Evolutionary conservation across 1,140 invertebrate species (phyloP), one percentile per base, ranked within the genome.

Genomic region (Drosophila punjabiensis): DNA sequence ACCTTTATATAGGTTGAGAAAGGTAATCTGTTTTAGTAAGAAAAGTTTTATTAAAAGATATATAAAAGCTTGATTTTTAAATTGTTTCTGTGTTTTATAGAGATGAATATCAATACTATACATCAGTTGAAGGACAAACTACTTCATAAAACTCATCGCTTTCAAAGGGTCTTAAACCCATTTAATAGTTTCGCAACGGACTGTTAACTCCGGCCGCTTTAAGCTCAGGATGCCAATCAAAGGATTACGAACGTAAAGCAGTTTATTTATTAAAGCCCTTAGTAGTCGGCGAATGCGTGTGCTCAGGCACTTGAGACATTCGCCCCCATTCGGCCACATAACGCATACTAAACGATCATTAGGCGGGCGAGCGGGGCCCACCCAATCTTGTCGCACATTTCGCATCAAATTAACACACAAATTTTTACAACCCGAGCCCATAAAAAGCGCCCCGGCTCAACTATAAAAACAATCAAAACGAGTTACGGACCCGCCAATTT

Each of bases 381-480:
- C 43, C 64, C 64, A 53, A 78, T 65, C 85, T 71, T 89, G 74
- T 88, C 85, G 85, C 82, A 53, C 73, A 77, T 89, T 89, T 88
- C 79, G 77, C 86, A 86, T 82, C 86, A 82, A 82, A 82, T 90
- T 90, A 90, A 90, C 86, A 90, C 86, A 90, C 79, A 86, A 79
- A 86, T 75, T 90, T 90, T 90, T 90, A 90, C 80, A 82, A 67
- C 85, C 86, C 86, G 50, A 63, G 67, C 18, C 70, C 85, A 85
- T 85, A 89, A 88, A 87, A 89, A 53, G 43, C 50, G 60, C 48
- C 60, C 62, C 62, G 47, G 67, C 81, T 68, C 70, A 88, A 88
- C 85, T 88, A 88, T 88, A 88, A 89, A 88, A 88, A 89, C 85
- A 88, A 88, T 88, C 85, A 88, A 89, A 88, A 76, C 85, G 86